Percentiles rank a stretch among this genome's conserved stretches.
Conservation (phyloP, 2,113 vertebrate genomes). For the Grus americana region DNA sequence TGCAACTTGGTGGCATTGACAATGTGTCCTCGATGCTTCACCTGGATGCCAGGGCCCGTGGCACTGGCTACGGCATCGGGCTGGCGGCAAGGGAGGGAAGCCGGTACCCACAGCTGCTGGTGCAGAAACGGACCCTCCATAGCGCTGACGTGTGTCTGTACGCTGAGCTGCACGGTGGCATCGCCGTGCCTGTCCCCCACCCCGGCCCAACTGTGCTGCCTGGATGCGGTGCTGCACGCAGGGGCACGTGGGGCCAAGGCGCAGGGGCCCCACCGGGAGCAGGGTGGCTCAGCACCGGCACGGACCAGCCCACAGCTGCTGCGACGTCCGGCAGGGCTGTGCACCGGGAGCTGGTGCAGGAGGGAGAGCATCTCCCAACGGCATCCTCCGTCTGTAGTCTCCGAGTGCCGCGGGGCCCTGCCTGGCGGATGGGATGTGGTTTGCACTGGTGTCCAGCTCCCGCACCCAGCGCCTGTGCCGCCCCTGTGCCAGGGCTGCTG, state of each 20-base stretch:
- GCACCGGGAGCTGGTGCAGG: neutral
- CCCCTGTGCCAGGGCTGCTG: fast-evolving
- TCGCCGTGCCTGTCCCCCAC: neutral
- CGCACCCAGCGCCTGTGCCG: fast-evolving
- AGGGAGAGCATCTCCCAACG: neutral
- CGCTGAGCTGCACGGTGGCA: neutral
- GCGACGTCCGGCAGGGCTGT: neutral
- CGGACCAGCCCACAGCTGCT: neutral
- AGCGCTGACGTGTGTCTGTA: neutral
- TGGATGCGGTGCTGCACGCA: fast-evolving
- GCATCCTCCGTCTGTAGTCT: neutral
- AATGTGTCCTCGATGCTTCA: neutral
- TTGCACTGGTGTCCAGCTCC: fast-evolving
- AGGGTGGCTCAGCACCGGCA: neutral
- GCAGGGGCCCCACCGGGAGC: neutral
- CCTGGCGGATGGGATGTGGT: fast-evolving
- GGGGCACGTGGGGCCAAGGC: fast-evolving
- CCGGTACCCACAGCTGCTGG: neutral
- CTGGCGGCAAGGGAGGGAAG: neutral
- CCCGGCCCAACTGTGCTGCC: neutral
- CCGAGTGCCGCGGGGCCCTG: neutral
- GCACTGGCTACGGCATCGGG: fast-evolving
- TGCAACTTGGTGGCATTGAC: neutral
- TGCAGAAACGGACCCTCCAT: fast-evolving
- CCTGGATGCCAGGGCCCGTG: fast-evolving